phyloP scores from a whole-genome alignment of 2,888 invertebrate species.

The Camptogramma bilineatum region DNA sequence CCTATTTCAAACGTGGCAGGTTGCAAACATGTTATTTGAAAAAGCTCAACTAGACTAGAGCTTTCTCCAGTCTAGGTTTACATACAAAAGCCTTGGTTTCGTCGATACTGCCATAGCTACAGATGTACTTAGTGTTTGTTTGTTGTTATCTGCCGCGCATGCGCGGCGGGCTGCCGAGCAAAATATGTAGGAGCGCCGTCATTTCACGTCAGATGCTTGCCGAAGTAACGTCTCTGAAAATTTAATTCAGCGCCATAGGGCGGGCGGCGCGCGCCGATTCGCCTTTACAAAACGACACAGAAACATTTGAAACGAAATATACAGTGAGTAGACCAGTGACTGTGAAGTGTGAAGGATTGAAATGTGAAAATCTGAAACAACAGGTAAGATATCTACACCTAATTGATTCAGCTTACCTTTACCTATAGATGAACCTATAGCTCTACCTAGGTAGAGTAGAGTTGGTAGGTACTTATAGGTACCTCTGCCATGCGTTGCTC shows the following conservation, averaged over 20 bases:
- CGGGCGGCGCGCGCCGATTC: slow-evolving; percentile 78
- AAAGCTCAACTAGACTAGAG: neutral
- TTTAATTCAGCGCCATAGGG: slow-evolving; percentile 69
- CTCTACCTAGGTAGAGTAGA: neutral
- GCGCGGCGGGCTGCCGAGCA: slow-evolving; percentile 53
- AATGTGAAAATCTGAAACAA: slow-evolving; percentile 25
- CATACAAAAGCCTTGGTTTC: slow-evolving; percentile 46
- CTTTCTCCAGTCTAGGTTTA: slow-evolving; percentile 1
- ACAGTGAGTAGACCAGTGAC: slow-evolving; percentile 10
- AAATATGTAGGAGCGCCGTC: slow-evolving; percentile 47
- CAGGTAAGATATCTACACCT: slow-evolving; percentile 20
- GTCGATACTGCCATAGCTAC: slow-evolving; percentile 65
- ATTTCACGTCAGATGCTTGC: slow-evolving; percentile 61
- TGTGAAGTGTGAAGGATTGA: slow-evolving; percentile 26
- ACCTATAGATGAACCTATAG: neutral
- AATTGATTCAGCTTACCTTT: neutral
- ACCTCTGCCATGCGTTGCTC: neutral
- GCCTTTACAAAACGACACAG: slow-evolving; percentile 27
- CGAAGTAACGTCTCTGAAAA: slow-evolving; percentile 63
- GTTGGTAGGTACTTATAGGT: neutral
- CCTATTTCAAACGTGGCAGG: too few species aligned
- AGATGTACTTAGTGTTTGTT: slow-evolving; percentile 52
- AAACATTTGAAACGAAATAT: slow-evolving; percentile 52
- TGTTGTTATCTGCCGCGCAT: slow-evolving; percentile 66
- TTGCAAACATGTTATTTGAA: too few species aligned